These are phyloP conservation scores for Dicrurus megarhynchus DNA, from an alignment of 2,113 vertebrate species.

Conservation along the genomic window DNA sequence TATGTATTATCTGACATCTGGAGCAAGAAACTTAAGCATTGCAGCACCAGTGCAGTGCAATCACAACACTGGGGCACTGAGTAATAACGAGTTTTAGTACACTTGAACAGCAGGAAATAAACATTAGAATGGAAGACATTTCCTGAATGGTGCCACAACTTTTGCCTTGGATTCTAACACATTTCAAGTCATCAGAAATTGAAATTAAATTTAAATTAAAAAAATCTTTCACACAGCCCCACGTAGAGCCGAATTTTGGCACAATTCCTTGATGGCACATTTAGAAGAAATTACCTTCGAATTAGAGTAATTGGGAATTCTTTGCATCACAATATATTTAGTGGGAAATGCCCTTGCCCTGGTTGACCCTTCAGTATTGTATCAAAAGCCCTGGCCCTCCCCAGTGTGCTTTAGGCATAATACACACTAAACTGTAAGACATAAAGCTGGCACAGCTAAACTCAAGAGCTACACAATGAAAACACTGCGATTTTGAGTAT, in stretches of 20 bases:
- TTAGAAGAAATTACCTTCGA: background rate
- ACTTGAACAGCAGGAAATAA: background rate
- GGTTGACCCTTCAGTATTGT: background rate
- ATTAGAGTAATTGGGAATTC: background rate
- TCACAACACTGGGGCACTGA: background rate
- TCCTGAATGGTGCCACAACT: background rate
- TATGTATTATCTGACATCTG: background rate
- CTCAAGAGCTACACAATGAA: background rate
- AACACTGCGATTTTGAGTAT: background rate
- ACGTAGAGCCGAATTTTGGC: background rate
- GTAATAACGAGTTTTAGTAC: background rate
- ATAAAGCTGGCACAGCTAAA: background rate
- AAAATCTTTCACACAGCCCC: background rate
- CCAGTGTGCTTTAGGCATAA: background rate
- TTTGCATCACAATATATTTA: background rate
- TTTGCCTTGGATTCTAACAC: background rate
- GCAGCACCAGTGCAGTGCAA: background rate
- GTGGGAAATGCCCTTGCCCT: background rate
- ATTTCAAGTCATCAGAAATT: background rate
- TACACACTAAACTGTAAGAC: background rate
- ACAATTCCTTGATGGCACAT: background rate
- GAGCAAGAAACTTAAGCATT: background rate
- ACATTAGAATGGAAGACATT: background rate
- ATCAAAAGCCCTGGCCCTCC: background rate
- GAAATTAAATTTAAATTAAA: background rate